Conservation (phyloP, 2,797 vertebrate species). For the Mustela erminea region DNA sequence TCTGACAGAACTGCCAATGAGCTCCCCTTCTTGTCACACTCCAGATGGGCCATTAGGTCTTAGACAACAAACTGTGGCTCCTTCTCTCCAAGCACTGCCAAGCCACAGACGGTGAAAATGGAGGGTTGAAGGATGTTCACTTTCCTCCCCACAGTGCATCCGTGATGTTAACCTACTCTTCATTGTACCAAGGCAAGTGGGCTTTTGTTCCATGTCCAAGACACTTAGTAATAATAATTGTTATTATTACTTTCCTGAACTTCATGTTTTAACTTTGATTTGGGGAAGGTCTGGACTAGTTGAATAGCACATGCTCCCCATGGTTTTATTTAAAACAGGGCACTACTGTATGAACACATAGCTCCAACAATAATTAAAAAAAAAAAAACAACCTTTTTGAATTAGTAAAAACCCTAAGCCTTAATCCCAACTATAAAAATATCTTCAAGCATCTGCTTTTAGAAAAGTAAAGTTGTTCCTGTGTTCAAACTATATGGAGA, state of each 20-base stretch:
- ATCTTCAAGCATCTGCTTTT: not conserved
- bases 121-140: not conserved
- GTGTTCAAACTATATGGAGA: not conserved
- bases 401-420: not conserved
- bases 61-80: not conserved
- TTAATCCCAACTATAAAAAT: slow-evolving; percentile 3
- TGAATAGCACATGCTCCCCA: not conserved
- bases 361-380: not conserved
- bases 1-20: slow-evolving; percentile 70
- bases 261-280: slow-evolving; percentile 13
- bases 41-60: slow-evolving; percentile 18
- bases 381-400: not conserved
- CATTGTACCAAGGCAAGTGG: not conserved
- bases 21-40: not conserved
- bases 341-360: not conserved
- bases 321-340: slow-evolving; percentile 27
- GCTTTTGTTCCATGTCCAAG: not conserved
- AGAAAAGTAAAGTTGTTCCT: slow-evolving; percentile 23
- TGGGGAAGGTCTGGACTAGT: not conserved
- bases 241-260: not conserved
- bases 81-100: not conserved
- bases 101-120: not conserved
- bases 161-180: not conserved
- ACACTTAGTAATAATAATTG: not conserved
- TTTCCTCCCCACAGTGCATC: not conserved